Evolutionary conservation across 2,888 invertebrate species (phyloP), one percentile per base, ranked within the genome.

Genomic region (Coleophora deauratella): DNA sequence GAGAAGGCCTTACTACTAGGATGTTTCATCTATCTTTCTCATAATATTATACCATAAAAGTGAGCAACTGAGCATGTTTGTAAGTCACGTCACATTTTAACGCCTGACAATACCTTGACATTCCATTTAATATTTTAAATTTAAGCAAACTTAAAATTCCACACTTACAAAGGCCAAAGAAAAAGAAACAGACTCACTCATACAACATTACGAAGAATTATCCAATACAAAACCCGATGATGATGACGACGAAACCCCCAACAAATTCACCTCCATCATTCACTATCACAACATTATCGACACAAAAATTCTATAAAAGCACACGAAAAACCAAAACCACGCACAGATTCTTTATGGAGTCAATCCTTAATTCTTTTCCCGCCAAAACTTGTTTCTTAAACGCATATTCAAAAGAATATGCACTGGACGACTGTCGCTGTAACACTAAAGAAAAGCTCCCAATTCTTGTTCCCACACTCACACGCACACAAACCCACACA

Each of bases 171-270:
- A n/a, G n/a, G n/a, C n/a, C n/a, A n/a, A n/a, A n/a, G n/a, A n/a
- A n/a, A n/a, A n/a, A n/a, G n/a, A n/a, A n/a, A n/a, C n/a, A n/a
- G 46, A 73, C 78, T 78, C 57, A 82, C 82, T 68, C 68, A 70
- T 75, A 65, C 63, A 72, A 72, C 84, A 84, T 81, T 63, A 73
- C 84, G 76, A 53, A 57, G 55, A 62, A 51, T 66, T 76, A 73
- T 59, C 62, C 59, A 59, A 65, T 63, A 58, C 55, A 49, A 54
- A 51, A 59, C 21, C 21, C 21, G 21, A 21, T 21, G 21, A 21
- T 6, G 21, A 50, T 47, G 50, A 50, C 43, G 49, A 57, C 47
- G 55, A 54, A 51, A 50, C 54, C 42, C 40, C 45, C 41, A 30
- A 42, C 47, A 50, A 44, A 36, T 44, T 40, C 53, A 58, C 56